Conservation (phyloP, 1,140 invertebrate genomes). For the Musca vetustissima region DNA sequence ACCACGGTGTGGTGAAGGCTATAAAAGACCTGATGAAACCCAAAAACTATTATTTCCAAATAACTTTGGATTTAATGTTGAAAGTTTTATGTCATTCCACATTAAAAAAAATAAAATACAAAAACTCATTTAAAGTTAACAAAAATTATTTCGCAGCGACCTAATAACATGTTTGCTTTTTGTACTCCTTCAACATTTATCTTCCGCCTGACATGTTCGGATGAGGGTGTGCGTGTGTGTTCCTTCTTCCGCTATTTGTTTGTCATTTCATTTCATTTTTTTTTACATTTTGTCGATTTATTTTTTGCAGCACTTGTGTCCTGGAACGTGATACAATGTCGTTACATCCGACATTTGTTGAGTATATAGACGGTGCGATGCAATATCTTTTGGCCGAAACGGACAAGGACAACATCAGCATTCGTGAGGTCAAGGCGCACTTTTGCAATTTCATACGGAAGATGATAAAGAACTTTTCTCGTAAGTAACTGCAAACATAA, state of each 20-base stretch:
- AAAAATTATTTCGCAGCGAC: too few species aligned
- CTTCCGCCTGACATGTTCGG: neutral
- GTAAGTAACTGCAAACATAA: conserved; percentile 81
- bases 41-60: too few species aligned
- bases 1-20: too few species aligned
- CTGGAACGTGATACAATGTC: conserved; percentile 81
- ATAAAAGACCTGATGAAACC: too few species aligned
- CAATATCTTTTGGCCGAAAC: conserved; percentile 88
- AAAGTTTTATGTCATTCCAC: too few species aligned
- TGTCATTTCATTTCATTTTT: neutral
- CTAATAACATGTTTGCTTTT: too few species aligned
- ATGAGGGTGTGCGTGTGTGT: conserved; percentile 3
- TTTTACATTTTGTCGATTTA: neutral
- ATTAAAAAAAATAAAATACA: too few species aligned
- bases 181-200: neutral
- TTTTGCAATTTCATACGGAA: conserved; percentile 94
- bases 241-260: too few species aligned
- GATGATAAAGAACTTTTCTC: conserved; percentile 87
- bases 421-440: conserved; percentile 85
- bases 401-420: conserved; percentile 79
- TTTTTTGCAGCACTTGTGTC: conserved; percentile 69
- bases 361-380: conserved; percentile 93
- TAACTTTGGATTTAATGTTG: too few species aligned
- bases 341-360: conserved; percentile 84
- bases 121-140: too few species aligned